Evolutionary conservation across 2,113 vertebrate species (phyloP).

Genomic region (Burhinus bistriatus): DNA sequence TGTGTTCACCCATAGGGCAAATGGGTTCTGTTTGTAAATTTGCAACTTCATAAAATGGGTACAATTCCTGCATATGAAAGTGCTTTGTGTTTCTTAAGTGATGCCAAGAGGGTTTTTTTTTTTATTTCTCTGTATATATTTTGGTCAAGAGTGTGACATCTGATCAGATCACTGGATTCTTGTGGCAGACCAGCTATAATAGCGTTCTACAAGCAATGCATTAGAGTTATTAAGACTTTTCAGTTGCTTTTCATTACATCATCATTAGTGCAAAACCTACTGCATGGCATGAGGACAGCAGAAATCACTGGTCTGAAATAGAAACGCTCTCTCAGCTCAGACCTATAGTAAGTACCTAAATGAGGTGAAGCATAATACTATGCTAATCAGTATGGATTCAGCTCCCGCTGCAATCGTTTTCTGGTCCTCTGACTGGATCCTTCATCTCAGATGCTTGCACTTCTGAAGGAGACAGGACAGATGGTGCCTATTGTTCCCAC

Average conservation of each 20-base stretch:
- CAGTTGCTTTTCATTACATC: too few species aligned
- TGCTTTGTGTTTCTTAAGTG: background rate
- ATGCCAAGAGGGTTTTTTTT: too few species aligned
- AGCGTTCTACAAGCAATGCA: background rate
- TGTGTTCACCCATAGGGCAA: background rate
- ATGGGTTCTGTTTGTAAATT: background rate
- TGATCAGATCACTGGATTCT: background rate
- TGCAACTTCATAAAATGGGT: accelerated
- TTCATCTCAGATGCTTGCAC: background rate
- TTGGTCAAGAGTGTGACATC: background rate
- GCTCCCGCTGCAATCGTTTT: background rate
- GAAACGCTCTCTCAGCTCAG: background rate
- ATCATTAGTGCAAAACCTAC: background rate
- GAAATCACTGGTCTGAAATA: background rate
- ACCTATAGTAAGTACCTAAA: background rate
- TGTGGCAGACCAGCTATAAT: background rate
- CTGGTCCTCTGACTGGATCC: background rate
- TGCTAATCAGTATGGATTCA: background rate
- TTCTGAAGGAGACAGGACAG: conserved; percentile 1
- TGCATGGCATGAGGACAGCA: background rate
- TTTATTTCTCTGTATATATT: background rate
- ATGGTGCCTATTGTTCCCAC: background rate
- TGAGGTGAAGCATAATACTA: background rate
- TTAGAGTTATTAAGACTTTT: background rate
- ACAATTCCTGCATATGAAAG: background rate